Percentiles rank a stretch among this genome's conserved stretches.
phyloP scores from a whole-genome alignment of 2,113 vertebrate species.

The Strix uralensis region DNA sequence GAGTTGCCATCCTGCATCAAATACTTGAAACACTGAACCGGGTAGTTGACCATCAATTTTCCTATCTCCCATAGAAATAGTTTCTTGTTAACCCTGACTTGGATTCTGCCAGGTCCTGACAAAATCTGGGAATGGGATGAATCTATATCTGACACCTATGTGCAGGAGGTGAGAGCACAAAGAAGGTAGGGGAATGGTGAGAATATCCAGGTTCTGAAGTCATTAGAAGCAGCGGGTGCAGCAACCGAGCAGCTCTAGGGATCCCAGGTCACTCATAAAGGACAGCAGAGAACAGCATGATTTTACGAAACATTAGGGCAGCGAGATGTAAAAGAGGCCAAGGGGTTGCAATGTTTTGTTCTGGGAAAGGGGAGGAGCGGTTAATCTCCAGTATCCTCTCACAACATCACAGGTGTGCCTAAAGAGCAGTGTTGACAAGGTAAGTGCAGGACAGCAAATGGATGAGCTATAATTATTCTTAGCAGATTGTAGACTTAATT shows the following conservation, averaged over 20 bases:
- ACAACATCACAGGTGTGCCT: background rate
- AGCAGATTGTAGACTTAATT: background rate
- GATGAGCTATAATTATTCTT: background rate
- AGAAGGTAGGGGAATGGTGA: background rate
- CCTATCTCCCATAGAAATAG: background rate
- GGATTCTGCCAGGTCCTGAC: background rate
- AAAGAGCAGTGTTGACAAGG: background rate
- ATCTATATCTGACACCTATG: background rate
- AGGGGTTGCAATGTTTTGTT: background rate
- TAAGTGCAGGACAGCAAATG: background rate
- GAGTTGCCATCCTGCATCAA: background rate
- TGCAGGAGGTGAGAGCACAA: background rate
- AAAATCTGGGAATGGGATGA: background rate
- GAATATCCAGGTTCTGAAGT: background rate
- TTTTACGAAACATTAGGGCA: background rate
- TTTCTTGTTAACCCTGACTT: background rate
- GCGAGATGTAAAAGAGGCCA: background rate
- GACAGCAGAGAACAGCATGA: background rate
- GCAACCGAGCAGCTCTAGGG: background rate
- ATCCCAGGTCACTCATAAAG: accelerated
- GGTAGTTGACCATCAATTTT: background rate
- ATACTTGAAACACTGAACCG: background rate
- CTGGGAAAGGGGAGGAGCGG: background rate
- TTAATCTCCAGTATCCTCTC: background rate
- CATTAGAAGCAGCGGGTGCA: background rate